phyloP scores from a whole-genome alignment of 2,113 vertebrate species.

The Lepisosteus osseus region DNA sequence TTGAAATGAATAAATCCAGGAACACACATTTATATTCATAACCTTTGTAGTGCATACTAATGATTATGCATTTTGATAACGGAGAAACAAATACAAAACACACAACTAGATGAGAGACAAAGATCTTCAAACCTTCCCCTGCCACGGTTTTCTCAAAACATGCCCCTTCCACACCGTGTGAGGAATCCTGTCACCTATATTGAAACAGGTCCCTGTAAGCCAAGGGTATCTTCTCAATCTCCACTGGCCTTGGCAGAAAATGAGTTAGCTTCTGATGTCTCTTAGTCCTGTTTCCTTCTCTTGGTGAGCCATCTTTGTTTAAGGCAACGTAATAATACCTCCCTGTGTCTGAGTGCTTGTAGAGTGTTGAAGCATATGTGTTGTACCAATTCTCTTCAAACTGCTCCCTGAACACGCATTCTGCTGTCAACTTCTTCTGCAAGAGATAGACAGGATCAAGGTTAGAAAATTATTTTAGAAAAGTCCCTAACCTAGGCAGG shows the following conservation, averaged over 20 bases:
- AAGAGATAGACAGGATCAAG: conserved; percentile 21
- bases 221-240: conserved; percentile 87
- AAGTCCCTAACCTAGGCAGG: too few relatives aligned
- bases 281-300: conserved; percentile 94
- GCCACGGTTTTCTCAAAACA: background rate
- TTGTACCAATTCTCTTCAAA: conserved; percentile 99
- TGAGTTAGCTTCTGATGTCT: conserved; percentile 97
- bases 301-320: conserved; percentile 95
- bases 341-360: conserved; percentile 89
- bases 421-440: conserved; percentile 93
- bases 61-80: conserved; percentile 34
- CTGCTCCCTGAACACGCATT: conserved; percentile 96
- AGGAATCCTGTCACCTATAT: conserved; percentile 81
- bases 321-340: conserved; percentile 93
- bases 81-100: conserved; percentile 46
- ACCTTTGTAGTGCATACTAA: conserved; percentile 23
- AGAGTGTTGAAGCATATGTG: conserved; percentile 93
- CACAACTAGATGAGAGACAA: conserved; percentile 36
- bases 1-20: conserved; percentile 45
- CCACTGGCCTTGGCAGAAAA: conserved; percentile 90
- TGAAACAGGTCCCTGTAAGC: conserved; percentile 89
- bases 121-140: conserved; percentile 18
- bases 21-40: conserved; percentile 59
- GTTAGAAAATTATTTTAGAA: background rate
- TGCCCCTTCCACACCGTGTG: conserved; percentile 27